Conservation (phyloP, 2,797 vertebrate genomes). For the Microcaecilia unicolor region DNA sequence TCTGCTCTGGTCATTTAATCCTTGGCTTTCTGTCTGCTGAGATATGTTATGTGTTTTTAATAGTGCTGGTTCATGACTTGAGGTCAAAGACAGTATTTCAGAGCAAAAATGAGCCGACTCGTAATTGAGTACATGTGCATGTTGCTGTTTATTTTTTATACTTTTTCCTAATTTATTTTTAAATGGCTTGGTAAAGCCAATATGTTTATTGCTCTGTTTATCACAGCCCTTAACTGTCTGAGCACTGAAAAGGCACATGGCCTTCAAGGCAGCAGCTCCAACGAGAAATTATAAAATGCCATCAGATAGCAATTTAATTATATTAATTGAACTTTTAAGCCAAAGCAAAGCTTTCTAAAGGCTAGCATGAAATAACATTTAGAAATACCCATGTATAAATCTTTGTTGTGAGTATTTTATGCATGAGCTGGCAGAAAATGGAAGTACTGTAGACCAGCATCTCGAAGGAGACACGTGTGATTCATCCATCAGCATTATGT, state of each 20-base stretch:
- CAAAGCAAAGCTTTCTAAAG: conserved; percentile 46
- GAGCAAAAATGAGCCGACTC: conserved; percentile 65
- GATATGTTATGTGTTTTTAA: conserved; percentile 63
- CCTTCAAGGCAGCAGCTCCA: conserved; percentile 52
- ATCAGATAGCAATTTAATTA: conserved; percentile 63
- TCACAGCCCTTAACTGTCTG: conserved; percentile 51
- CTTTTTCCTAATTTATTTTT: conserved; percentile 73
- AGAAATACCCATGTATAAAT: conserved; percentile 38
- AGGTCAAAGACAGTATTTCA: conserved; percentile 65
- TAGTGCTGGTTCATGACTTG: conserved; percentile 65
- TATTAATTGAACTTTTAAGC: conserved; percentile 59
- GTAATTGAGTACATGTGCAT: conserved; percentile 65
- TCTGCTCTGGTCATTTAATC: conserved; percentile 41
- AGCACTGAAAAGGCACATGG: conserved; percentile 51
- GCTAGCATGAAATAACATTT: conserved; percentile 45
- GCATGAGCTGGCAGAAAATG: conserved; percentile 25
- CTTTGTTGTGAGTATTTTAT: conserved; percentile 33
- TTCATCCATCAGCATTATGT: too few species aligned
- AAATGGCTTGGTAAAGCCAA: conserved; percentile 58
- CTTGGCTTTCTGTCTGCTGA: conserved; percentile 58
- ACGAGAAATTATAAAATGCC: conserved; percentile 59
- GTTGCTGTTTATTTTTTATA: conserved; percentile 70
- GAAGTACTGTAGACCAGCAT: not conserved
- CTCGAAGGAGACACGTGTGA: conserved; percentile 20
- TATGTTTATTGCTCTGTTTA: conserved; percentile 59